Base-by-base conservation (phyloP, 2,888 invertebrate genomes). In the Mayetiola destructor region DNA sequence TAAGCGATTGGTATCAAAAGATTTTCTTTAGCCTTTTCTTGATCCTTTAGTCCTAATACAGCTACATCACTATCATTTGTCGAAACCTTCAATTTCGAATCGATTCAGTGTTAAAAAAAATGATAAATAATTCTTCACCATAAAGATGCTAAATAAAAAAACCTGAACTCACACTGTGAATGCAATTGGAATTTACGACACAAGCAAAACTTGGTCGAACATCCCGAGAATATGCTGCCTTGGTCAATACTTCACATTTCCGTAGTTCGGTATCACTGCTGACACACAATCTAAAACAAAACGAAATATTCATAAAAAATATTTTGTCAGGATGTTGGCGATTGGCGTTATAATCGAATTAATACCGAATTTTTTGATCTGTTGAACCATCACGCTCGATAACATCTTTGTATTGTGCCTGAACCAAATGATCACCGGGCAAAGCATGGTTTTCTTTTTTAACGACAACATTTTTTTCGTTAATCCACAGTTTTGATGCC, bases 141-240 rank as follows among this genome's bases (percentile, higher is more conserved):
- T 48, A 14, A 6, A 48, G 6, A n/a, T n/a, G 5, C 16, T n/a
- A 5, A n/a, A 37, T 37, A 37, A 37, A 37, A 10, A 9, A 9
- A 9, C 32, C 21, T 14, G 2, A 6, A 48, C 56, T 39, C 32
- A 56, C 63, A 5, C 67, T 64, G 56, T 65, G 61, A 27, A 68
- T 60, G 39, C 72, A 73, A 48, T 80, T 77, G 53, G 77, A 74
- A 42, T 84, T 80, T 60, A 77, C 74, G 1, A 84, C 74, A 66
- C 93, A 94, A 65, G 85, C 83, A 54, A 92, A 76, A 62, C 81
- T 80, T 0, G 93, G 93, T 6, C 88, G 76, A 40, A 88, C 81
- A 65, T 88, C 84, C 58, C 88, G 76, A 2, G 88, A 84, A 68
- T 81, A 85, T 0, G 88, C 84, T 30, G 84, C 84, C 59, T 77